These are phyloP conservation scores for Entomyzon cyanotis DNA, from an alignment of 2,113 vertebrate genomes.

Conservation along the genomic window DNA sequence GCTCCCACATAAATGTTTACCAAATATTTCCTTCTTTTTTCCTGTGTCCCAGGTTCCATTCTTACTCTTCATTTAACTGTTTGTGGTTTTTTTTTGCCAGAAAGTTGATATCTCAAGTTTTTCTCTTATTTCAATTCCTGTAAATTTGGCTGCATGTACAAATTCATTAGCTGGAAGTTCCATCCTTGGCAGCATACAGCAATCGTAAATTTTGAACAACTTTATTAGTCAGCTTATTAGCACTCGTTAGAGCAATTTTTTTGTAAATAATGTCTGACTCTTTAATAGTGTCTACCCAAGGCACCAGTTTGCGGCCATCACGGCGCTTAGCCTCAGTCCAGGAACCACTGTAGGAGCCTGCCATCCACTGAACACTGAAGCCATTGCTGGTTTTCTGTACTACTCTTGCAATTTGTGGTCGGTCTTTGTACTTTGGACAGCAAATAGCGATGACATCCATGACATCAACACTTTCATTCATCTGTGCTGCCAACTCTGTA, in stretches of 20 bases:
- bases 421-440: slow-evolving; percentile 99
- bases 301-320: slow-evolving; percentile 98
- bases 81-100: slow-evolving; percentile 74
- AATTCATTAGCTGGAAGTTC: slow-evolving; percentile 98
- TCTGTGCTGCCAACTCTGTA: slow-evolving; percentile 88
- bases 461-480: slow-evolving; percentile 93
- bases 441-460: slow-evolving; percentile 98
- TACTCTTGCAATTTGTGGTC: slow-evolving; percentile 96
- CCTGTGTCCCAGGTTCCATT: slow-evolving; percentile 84
- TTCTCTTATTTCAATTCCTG: slow-evolving; percentile 82
- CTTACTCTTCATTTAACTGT: slow-evolving; percentile 88
- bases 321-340: slow-evolving; percentile 99
- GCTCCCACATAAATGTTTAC: slow-evolving; percentile 98
- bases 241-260: slow-evolving; percentile 99
- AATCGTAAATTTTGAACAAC: slow-evolving; percentile 98
- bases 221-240: slow-evolving; percentile 99
- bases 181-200: slow-evolving; percentile 98
- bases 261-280: slow-evolving; percentile 99
- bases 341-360: slow-evolving; percentile 97
- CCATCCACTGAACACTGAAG: slow-evolving; percentile 99
- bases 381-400: slow-evolving; percentile 94
- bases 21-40: slow-evolving; percentile 88
- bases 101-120: slow-evolving; percentile 90
- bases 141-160: slow-evolving; percentile 85
- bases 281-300: slow-evolving; percentile 99